Conservation (phyloP, 2,888 invertebrate genomes). For the Lysandra coridon region DNA sequence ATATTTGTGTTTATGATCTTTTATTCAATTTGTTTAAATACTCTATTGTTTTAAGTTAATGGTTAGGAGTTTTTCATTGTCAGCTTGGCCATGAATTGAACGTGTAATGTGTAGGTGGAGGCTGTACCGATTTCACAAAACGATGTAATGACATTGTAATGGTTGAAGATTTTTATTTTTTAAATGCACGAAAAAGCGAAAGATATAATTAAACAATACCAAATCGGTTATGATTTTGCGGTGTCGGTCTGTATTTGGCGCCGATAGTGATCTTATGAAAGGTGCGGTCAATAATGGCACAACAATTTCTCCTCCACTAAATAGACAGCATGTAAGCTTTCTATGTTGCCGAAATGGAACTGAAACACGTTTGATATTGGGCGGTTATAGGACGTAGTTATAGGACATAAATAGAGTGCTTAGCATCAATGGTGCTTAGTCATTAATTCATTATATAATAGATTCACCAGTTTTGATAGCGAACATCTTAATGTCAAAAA, state of each 20-base stretch:
- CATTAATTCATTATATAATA: too few relatives aligned
- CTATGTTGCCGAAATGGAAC: slow-evolving; percentile 10
- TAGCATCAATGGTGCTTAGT: too few relatives aligned
- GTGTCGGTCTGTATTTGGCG: neutral
- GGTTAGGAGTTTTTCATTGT: neutral
- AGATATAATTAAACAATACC: slow-evolving; percentile 14
- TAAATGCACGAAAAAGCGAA: neutral
- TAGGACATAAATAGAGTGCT: too few relatives aligned
- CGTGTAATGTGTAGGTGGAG: neutral
- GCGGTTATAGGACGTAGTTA: neutral
- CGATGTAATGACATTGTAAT: neutral
- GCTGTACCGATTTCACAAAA: neutral
- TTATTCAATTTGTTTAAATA: slow-evolving; percentile 26
- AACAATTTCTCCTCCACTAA: slow-evolving; percentile 4
- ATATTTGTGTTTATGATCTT: slow-evolving; percentile 32
- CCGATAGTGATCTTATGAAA: slow-evolving; percentile 16
- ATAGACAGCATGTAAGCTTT: neutral
- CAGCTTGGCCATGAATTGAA: neutral
- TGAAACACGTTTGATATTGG: neutral
- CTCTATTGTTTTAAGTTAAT: slow-evolving; percentile 14
- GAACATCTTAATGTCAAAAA: too few relatives aligned
- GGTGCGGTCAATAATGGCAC: slow-evolving; percentile 14
- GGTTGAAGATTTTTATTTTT: neutral
- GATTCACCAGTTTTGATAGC: too few relatives aligned
- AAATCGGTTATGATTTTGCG: slow-evolving; percentile 5